phyloP scores from a whole-genome alignment of 2,797 vertebrate species.

The Heliangelus exortis region DNA sequence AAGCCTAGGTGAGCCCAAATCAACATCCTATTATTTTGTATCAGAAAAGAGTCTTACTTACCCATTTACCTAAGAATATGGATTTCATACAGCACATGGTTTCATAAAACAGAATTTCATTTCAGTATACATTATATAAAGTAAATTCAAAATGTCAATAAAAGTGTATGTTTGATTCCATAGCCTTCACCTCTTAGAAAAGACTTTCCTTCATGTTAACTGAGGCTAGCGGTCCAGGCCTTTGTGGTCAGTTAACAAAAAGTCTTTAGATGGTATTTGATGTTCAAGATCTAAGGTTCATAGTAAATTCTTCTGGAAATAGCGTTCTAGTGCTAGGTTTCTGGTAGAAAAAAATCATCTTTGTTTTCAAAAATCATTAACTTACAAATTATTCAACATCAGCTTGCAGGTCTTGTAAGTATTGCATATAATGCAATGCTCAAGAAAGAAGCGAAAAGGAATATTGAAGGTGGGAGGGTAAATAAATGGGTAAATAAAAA shows the following conservation, averaged over 20 bases:
- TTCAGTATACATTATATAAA: too few relatives aligned
- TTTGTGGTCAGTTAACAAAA: neutral
- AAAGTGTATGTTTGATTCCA: too few relatives aligned
- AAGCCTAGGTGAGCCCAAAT: too few relatives aligned
- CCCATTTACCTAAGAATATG: too few relatives aligned
- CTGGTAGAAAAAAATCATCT: neutral
- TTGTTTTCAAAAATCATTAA: neutral
- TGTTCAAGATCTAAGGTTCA: neutral
- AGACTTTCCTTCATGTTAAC: neutral
- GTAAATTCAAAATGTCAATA: too few relatives aligned
- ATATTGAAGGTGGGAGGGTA: neutral
- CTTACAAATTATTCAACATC: neutral
- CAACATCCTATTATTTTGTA: too few relatives aligned
- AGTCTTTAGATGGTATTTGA: neutral
- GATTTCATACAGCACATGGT: too few relatives aligned
- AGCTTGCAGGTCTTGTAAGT: accelerated
- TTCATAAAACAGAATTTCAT: too few relatives aligned
- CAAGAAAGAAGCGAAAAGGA: neutral
- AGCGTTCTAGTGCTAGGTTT: neutral
- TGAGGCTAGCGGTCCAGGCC: neutral
- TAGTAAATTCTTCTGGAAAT: neutral
- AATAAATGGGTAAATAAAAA: neutral
- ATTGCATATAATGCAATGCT: neutral
- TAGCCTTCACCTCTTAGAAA: neutral
- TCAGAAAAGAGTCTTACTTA: too few relatives aligned